phyloP scores from a whole-genome alignment of 2,797 vertebrate species.

The Sardinella longiceps region DNA sequence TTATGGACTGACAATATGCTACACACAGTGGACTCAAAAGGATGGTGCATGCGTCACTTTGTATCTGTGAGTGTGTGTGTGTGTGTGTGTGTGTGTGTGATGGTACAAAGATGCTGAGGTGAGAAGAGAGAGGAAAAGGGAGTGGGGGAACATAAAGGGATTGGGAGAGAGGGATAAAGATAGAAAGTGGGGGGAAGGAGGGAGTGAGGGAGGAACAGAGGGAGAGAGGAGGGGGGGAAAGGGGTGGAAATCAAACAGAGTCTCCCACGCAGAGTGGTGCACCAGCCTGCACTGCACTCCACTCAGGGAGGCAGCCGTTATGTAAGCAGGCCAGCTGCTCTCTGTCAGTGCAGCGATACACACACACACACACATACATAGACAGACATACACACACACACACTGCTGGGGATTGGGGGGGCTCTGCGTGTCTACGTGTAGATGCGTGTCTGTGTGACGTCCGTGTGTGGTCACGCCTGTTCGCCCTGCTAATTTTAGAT shows the following conservation, averaged over 20 bases:
- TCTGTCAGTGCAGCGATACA: conserved; percentile 28
- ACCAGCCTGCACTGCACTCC: conserved; percentile 6
- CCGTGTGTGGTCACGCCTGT: conserved; percentile 9
- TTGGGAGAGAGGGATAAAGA: conserved; percentile 10
- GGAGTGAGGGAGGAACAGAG: neutral
- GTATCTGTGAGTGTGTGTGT: neutral
- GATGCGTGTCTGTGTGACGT: conserved; percentile 70
- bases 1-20: neutral
- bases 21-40: neutral
- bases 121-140: neutral
- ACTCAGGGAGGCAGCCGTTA: conserved; percentile 42
- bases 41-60: neutral
- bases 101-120: neutral
- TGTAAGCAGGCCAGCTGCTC: conserved; percentile 53
- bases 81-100: neutral
- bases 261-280: conserved; percentile 16
- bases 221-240: neutral
- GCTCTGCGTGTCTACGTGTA: conserved; percentile 1
- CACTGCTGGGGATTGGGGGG: neutral
- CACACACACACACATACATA: conserved; percentile 14
- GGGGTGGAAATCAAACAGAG: conserved; percentile 12
- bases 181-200: neutral
- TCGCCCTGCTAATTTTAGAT: conserved; percentile 50
- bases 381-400: conserved; percentile 7
- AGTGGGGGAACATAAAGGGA: neutral